Evolutionary conservation across 2,888 invertebrate species (phyloP).

Genomic region (Miltochrista miniata): DNA sequence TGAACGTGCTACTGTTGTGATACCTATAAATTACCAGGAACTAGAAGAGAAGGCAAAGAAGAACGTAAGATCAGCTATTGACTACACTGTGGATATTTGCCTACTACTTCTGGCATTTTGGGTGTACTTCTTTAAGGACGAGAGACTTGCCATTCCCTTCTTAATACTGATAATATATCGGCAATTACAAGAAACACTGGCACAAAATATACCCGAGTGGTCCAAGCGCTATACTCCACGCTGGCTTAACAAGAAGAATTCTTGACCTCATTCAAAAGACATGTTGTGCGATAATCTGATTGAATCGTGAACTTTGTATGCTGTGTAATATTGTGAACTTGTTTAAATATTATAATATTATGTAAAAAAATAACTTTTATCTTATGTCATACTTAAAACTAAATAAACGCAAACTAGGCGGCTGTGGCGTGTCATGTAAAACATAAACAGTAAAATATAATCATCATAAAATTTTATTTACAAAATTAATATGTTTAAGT

Average conservation of each 20-base stretch:
- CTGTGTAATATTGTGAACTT: conserved; percentile 69
- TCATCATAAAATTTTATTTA: conserved; percentile 35
- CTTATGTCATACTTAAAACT: conserved; percentile 37
- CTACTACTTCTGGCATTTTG: conserved; percentile 90
- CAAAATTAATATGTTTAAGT: conserved; percentile 61
- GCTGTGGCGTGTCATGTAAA: conserved; percentile 48
- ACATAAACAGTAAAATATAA: conserved; percentile 7
- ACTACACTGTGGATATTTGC: conserved; percentile 89
- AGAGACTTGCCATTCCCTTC: conserved; percentile 91
- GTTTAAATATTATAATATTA: conserved; percentile 58
- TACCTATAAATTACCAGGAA: conserved; percentile 80
- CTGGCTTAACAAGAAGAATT: conserved; percentile 74
- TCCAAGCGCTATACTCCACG: conserved; percentile 65
- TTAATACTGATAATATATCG: conserved; percentile 90
- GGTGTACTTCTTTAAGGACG: conserved; percentile 92
- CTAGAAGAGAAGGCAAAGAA: conserved; percentile 85
- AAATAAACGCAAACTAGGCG: conserved; percentile 58
- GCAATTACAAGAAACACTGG: conserved; percentile 87
- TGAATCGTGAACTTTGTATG: conserved; percentile 70
- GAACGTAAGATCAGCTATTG: conserved; percentile 87
- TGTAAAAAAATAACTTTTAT: conserved; percentile 34
- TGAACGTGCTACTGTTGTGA: conserved; percentile 74
- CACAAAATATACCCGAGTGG: conserved; percentile 84
- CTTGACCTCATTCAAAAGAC: conserved; percentile 75
- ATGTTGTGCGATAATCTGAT: conserved; percentile 65